These are phyloP conservation scores for Tillus elongatus DNA, from an alignment of 2,888 invertebrate genomes.

Conservation along the genomic window DNA sequence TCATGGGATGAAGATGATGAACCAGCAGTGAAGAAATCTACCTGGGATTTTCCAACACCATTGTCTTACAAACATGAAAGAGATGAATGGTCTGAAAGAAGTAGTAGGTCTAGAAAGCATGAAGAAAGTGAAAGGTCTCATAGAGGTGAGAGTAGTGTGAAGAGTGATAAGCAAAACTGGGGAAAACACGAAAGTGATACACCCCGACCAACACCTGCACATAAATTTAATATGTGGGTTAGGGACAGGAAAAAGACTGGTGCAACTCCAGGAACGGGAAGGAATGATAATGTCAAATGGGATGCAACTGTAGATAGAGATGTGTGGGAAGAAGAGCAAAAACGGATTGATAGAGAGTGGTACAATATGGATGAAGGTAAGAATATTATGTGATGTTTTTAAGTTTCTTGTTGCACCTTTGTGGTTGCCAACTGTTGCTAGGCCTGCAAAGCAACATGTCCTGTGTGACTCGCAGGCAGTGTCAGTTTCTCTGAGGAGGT, in stretches of 20 bases:
- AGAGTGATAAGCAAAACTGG: conserved; percentile 18
- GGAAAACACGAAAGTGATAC: conserved; percentile 54
- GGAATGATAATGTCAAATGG: conserved; percentile 51
- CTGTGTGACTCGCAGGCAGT: too few species aligned
- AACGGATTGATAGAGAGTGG: conserved; percentile 90
- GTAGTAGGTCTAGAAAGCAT: conserved; percentile 24
- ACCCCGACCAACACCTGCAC: conserved; percentile 76
- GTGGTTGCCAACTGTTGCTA: too few species aligned
- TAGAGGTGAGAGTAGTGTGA: conserved; percentile 36
- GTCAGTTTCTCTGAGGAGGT: too few species aligned
- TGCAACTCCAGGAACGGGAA: conserved; percentile 50
- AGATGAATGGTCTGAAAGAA: conserved; percentile 37
- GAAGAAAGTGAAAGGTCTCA: conserved; percentile 36
- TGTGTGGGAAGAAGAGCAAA: conserved; percentile 86
- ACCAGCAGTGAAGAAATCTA: conserved; percentile 58
- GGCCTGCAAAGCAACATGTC: too few species aligned
- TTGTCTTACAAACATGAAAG: conserved; percentile 42
- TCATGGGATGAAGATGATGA: conserved; percentile 77
- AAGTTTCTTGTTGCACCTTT: too few species aligned
- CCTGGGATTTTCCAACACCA: conserved; percentile 92
- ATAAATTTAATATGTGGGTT: conserved; percentile 75
- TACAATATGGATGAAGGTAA: conserved; percentile 85
- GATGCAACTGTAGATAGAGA: conserved; percentile 63
- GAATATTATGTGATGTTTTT: conserved; percentile 8
- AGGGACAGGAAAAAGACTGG: conserved; percentile 57